Percentiles rank a stretch among this genome's conserved stretches.
phyloP scores from a whole-genome alignment of 2,797 vertebrate genomes.

The Crocidura indochinensis region DNA sequence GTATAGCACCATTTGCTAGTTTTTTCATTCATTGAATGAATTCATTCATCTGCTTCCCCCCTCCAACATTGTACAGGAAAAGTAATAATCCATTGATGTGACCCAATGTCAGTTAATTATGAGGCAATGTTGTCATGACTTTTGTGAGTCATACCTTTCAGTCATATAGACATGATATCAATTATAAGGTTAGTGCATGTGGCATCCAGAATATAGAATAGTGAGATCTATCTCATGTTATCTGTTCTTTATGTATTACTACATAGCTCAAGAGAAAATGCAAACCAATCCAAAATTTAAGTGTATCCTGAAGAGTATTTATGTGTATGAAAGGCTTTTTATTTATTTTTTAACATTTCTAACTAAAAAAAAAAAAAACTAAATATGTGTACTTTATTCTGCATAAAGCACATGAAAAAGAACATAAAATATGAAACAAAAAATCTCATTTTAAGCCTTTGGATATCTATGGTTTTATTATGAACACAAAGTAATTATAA shows the following conservation, averaged over 20 bases:
- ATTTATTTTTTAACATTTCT: background rate
- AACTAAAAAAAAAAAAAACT: no score
- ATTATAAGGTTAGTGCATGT: constrained; percentile 79
- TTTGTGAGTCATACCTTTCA: constrained; percentile 86
- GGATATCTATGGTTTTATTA: constrained; percentile 11
- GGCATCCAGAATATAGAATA: constrained; percentile 81
- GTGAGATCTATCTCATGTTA: constrained; percentile 44
- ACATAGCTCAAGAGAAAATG: constrained; percentile 60
- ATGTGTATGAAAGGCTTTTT: constrained; percentile 38
- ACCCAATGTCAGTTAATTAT: constrained; percentile 85
- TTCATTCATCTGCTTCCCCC: constrained; percentile 26
- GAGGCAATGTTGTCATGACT: constrained; percentile 85
- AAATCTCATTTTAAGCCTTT: constrained; percentile 35
- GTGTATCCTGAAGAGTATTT: constrained; percentile 77
- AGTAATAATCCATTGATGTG: constrained; percentile 82
- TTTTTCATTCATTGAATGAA: no score
- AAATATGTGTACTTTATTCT: background rate
- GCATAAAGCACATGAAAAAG: constrained; percentile 22
- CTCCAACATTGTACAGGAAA: constrained; percentile 74
- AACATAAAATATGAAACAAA: background rate
- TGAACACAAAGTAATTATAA: constrained; percentile 42
- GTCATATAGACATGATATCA: constrained; percentile 83
- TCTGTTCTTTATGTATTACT: constrained; percentile 61
- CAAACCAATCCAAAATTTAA: constrained; percentile 54
- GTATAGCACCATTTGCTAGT: background rate